These are phyloP conservation scores for Papilio machaon DNA, from an alignment of 1,140 invertebrate species.

Conservation along the genomic window DNA sequence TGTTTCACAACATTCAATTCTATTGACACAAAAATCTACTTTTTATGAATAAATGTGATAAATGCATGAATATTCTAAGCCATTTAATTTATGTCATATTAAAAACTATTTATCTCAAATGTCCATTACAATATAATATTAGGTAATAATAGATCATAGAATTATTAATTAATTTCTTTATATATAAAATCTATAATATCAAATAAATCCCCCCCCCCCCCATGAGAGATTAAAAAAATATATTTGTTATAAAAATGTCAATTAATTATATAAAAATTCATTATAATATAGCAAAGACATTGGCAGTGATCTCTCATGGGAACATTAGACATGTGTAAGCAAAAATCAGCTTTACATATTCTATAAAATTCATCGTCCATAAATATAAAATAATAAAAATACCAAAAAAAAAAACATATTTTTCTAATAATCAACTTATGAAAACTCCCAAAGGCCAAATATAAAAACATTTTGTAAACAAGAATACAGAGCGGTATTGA, in stretches of 20 bases:
- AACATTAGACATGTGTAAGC: constrained; percentile 50
- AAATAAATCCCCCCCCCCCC: neutral
- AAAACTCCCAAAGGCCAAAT: neutral
- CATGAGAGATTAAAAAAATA: neutral
- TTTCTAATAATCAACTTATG: constrained; percentile 11
- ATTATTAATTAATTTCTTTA: neutral
- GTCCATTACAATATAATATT: constrained; percentile 9
- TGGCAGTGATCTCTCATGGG: neutral
- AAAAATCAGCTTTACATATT: constrained; percentile 30
- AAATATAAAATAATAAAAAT: constrained; percentile 31
- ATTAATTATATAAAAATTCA: neutral
- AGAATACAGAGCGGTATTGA: neutral
- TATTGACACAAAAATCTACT: constrained; percentile 11
- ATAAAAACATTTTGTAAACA: constrained; percentile 6
- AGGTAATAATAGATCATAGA: neutral
- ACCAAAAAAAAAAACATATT: neutral
- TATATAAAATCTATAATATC: constrained; percentile 15
- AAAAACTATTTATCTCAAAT: neutral
- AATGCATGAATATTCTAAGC: neutral
- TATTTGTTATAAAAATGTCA: constrained; percentile 10
- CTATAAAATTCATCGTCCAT: neutral
- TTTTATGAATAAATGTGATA: neutral
- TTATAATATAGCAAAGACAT: neutral
- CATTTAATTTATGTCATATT: neutral
- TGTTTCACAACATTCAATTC: neutral